Percentiles rank a stretch among this genome's conserved stretches.
Conservation (phyloP, 2,113 vertebrate genomes). For the Chionodraco myersi region DNA sequence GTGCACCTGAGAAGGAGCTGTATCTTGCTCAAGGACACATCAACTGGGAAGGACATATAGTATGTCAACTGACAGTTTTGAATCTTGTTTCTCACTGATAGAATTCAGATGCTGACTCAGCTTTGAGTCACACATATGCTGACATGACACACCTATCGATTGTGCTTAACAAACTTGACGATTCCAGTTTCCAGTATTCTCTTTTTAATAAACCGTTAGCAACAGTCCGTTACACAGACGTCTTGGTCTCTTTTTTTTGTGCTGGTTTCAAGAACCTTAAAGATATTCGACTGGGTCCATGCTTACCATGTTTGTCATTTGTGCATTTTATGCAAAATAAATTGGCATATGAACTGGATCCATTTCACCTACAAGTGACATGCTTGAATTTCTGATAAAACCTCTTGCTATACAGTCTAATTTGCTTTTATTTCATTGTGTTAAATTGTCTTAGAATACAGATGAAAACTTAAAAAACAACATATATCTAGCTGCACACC, state of each 20-base stretch:
- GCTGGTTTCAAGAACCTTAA: neutral
- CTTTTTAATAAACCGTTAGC: neutral
- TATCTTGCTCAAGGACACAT: neutral
- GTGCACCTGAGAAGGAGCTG: neutral
- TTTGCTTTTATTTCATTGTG: neutral
- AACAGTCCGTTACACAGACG: too few species aligned
- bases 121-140: neutral
- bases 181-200: neutral
- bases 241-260: neutral
- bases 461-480: neutral
- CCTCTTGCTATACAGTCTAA: neutral
- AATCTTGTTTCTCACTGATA: neutral
- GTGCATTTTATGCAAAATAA: neutral
- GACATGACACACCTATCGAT: neutral
- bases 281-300: neutral
- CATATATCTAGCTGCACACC: neutral
- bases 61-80: neutral
- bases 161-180: too few species aligned
- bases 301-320: neutral
- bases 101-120: conserved; percentile 17
- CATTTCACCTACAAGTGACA: neutral
- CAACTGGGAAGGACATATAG: neutral
- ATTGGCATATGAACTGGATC: neutral
- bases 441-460: neutral
- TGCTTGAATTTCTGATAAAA: neutral